phyloP scores from a whole-genome alignment of 2,113 vertebrate species.

The Capra hircus region DNA sequence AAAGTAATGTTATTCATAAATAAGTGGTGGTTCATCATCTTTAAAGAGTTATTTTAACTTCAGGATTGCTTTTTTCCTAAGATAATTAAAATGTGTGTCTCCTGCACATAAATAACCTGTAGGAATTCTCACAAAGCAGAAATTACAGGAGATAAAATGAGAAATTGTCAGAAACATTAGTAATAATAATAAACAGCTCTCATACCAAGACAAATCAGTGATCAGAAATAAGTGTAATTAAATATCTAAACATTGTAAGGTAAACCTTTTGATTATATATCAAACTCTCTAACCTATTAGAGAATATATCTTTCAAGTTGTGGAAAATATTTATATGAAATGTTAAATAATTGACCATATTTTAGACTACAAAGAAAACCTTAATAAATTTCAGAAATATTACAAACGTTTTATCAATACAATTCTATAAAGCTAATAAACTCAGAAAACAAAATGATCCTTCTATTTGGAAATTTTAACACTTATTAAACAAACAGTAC shows the following conservation, averaged over 20 bases:
- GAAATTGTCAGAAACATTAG: not conserved
- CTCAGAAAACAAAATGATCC: not conserved
- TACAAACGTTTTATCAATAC: not conserved
- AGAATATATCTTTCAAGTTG: not conserved
- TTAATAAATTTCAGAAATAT: not conserved
- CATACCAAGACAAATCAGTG: not conserved
- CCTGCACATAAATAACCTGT: not conserved
- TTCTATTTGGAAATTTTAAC: not conserved
- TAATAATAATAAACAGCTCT: not conserved
- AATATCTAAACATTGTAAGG: not conserved
- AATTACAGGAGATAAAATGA: not conserved
- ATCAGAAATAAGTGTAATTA: not conserved
- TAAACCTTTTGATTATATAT: not conserved
- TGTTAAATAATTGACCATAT: not conserved
- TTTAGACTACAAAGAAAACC: not conserved
- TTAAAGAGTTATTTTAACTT: not conserved
- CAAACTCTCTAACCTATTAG: not conserved
- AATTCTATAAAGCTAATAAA: not conserved
- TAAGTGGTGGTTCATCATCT: not conserved
- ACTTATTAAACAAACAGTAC: not conserved
- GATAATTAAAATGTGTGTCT: not conserved
- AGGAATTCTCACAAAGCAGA: not conserved
- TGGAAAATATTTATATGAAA: not conserved
- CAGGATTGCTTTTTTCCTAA: not conserved
- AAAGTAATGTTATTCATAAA: not conserved